Percentiles rank a stretch among this genome's conserved stretches.
These are phyloP conservation scores for Macrosoma leucophasiata DNA, from an alignment of 2,888 invertebrate species.

Conservation along the genomic window DNA sequence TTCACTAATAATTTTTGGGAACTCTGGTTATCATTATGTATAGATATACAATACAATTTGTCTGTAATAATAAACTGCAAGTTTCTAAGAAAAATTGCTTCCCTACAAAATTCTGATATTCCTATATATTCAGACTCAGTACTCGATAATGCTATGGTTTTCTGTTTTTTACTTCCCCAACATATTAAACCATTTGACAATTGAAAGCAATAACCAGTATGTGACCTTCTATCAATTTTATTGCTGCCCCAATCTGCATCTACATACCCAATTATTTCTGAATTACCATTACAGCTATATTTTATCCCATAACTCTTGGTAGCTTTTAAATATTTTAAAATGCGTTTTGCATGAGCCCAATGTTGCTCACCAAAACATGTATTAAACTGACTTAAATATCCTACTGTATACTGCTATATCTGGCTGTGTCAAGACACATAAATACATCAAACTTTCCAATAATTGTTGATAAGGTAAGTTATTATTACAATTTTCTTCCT, in stretches of 20 bases:
- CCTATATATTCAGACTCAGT: slow-evolving; percentile 20
- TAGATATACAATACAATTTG: not conserved
- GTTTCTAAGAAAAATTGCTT: slow-evolving; percentile 11
- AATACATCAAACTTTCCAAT: too few species aligned
- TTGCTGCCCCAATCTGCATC: slow-evolving; percentile 24
- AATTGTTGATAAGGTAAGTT: not conserved
- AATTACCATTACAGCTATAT: slow-evolving; percentile 7
- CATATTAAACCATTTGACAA: slow-evolving; percentile 28
- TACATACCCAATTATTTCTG: slow-evolving; percentile 18
- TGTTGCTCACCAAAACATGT: slow-evolving; percentile 17
- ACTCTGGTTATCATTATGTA: slow-evolving; percentile 1
- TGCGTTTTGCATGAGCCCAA: slow-evolving; percentile 17
- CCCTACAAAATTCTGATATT: slow-evolving; percentile 15
- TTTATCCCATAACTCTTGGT: slow-evolving; percentile 15
- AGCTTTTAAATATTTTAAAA: slow-evolving; percentile 13
- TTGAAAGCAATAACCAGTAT: slow-evolving; percentile 31
- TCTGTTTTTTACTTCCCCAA: slow-evolving; percentile 28
- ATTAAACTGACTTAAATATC: slow-evolving; percentile 19
- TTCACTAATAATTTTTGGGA: not conserved
- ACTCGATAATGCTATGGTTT: slow-evolving; percentile 20
- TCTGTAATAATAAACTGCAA: slow-evolving; percentile 3
- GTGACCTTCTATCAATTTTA: slow-evolving; percentile 40
- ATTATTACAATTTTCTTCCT: not conserved
- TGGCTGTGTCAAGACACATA: too few species aligned
- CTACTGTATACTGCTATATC: not conserved